A percentile compares a stretch with the other conserved stretches of the same genome.
Evolutionary conservation across 2,888 invertebrate species (phyloP).

Genomic region (Yponomeuta evonymella): DNA sequence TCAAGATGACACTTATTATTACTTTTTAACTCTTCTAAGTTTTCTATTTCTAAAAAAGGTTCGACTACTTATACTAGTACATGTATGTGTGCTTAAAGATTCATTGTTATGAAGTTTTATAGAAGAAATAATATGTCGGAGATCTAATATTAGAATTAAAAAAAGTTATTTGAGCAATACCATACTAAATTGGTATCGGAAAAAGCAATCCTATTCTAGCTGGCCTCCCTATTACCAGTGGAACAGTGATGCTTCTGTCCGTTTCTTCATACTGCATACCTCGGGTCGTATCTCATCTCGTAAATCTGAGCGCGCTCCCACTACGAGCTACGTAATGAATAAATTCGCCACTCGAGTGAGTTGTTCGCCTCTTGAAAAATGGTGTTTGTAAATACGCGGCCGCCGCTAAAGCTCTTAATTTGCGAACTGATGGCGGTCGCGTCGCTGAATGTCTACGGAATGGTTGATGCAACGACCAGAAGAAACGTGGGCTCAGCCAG

Average conservation of each 20-base stretch:
- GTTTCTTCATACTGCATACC: neutral
- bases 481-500: neutral
- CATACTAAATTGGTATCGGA: too few relatives aligned
- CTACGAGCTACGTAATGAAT: conserved; percentile 37
- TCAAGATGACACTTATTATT: too few relatives aligned
- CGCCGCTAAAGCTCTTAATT: conserved; percentile 27
- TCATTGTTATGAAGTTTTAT: too few relatives aligned
- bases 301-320: conserved; percentile 34
- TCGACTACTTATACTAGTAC: too few relatives aligned
- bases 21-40: too few relatives aligned
- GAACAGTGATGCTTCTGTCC: neutral
- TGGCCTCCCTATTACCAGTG: too few relatives aligned
- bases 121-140: too few relatives aligned
- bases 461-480: neutral
- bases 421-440: conserved; percentile 16
- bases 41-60: too few relatives aligned
- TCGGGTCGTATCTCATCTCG: conserved; percentile 38
- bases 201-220: too few relatives aligned
- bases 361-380: conserved; percentile 26
- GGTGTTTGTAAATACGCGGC: conserved; percentile 30
- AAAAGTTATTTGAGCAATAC: too few relatives aligned
- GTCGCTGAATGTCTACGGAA: neutral
- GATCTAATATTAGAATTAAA: too few relatives aligned
- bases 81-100: too few relatives aligned
- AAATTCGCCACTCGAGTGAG: conserved; percentile 30